Conservation (phyloP, 2,888 invertebrate species). For the Conomelus anceps region DNA sequence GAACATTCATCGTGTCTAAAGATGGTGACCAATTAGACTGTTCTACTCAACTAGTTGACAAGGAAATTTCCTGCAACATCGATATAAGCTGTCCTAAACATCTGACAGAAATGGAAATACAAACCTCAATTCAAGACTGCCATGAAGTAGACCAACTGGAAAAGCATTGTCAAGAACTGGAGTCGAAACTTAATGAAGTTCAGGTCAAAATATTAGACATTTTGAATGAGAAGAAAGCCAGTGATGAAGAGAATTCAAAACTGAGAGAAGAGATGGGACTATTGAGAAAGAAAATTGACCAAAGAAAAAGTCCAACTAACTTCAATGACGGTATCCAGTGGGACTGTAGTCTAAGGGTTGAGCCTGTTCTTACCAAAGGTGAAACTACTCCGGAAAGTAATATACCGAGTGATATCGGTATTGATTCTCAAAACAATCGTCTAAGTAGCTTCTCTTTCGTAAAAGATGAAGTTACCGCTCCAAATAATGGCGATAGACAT, state of each 20-base stretch:
- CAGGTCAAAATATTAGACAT: conserved; percentile 38
- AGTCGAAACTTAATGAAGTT: conserved; percentile 36
- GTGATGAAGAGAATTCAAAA: conserved; percentile 38
- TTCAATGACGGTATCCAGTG: conserved; percentile 12
- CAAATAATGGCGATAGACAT: neutral
- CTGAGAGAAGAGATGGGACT: conserved; percentile 20
- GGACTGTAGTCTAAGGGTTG: neutral
- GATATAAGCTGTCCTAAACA: neutral
- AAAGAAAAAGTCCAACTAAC: conserved; percentile 10
- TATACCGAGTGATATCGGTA: neutral
- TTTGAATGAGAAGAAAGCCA: conserved; percentile 38
- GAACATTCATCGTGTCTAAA: neutral
- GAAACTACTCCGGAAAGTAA: neutral
- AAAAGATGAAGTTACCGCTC: neutral
- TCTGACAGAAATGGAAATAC: conserved; percentile 25
- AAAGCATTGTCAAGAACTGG: conserved; percentile 35
- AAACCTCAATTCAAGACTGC: conserved; percentile 22
- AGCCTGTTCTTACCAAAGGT: neutral
- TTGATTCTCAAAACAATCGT: neutral
- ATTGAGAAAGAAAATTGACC: conserved; percentile 15
- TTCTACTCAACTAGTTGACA: neutral
- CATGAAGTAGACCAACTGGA: conserved; percentile 31
- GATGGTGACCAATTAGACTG: neutral
- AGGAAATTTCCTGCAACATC: neutral
- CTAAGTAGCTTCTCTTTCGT: neutral